Evolutionary conservation across 2,888 invertebrate species (phyloP).

Genomic region (Dryocosmus kuriphilus): DNA sequence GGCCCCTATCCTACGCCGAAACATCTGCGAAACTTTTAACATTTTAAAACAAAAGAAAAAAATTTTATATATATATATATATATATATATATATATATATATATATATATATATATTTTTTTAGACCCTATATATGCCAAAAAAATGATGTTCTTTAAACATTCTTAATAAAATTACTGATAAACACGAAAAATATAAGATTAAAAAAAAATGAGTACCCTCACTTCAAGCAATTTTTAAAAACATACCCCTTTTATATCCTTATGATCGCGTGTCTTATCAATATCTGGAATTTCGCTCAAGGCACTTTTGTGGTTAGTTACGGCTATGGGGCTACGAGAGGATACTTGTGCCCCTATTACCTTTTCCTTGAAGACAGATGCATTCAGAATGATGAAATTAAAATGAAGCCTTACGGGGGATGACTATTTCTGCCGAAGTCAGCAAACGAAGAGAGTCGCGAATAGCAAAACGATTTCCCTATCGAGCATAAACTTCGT

Average conservation of each 20-base stretch:
- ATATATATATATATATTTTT: no score
- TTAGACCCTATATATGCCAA: no score
- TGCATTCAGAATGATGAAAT: neutral
- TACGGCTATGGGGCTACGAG: neutral
- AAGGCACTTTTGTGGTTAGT: neutral
- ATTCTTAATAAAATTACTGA: no score
- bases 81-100: no score
- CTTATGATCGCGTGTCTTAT: neutral
- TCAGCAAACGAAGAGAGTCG: neutral
- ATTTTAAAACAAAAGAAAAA: no score
- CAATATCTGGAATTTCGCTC: neutral
- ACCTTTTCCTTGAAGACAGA: neutral
- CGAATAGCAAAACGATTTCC: neutral
- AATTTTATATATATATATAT: no score
- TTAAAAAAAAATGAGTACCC: neutral
- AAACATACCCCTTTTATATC: neutral
- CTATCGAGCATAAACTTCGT: neutral
- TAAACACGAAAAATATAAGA: no score
- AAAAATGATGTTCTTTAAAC: no score
- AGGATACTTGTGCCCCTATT: neutral
- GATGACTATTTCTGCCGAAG: neutral
- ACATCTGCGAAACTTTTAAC: no score
- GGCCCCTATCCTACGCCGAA: no score
- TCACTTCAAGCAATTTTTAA: neutral
- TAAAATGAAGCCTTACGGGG: neutral